Conservation (phyloP, 2,797 vertebrate species). For the Lophotriccus pileatus region DNA sequence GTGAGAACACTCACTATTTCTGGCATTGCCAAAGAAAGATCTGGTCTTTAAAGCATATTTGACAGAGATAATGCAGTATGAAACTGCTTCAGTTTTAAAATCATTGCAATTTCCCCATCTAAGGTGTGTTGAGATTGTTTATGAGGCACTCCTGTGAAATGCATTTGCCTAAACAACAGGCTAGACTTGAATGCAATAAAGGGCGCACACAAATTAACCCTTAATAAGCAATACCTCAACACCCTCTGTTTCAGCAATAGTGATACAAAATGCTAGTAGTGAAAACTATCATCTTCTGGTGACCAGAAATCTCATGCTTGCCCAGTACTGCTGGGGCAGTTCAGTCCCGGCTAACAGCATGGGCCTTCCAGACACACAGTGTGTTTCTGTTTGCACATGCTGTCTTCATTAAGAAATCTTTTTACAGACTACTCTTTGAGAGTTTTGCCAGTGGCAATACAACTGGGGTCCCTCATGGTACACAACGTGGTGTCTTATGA, state of each 20-base stretch:
- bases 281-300: not conserved
- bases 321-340: not conserved
- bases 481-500: not conserved
- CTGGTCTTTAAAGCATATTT: not conserved
- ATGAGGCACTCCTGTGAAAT: not conserved
- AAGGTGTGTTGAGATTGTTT: not conserved
- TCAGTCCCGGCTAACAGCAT: not conserved
- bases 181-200: not conserved
- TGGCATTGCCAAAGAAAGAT: not conserved
- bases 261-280: not conserved
- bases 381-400: not conserved
- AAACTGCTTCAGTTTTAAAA: not conserved
- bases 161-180: not conserved
- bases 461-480: not conserved
- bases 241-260: not conserved
- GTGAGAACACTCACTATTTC: not conserved
- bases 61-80: not conserved
- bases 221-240: not conserved
- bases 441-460: not conserved
- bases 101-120: not conserved
- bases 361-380: not conserved
- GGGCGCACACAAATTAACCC: not conserved
- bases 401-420: conserved; percentile 14
- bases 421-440: not conserved
- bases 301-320: not conserved